Conservation (phyloP, 2,113 vertebrate genomes). For the Brachypteracias leptosomus region DNA sequence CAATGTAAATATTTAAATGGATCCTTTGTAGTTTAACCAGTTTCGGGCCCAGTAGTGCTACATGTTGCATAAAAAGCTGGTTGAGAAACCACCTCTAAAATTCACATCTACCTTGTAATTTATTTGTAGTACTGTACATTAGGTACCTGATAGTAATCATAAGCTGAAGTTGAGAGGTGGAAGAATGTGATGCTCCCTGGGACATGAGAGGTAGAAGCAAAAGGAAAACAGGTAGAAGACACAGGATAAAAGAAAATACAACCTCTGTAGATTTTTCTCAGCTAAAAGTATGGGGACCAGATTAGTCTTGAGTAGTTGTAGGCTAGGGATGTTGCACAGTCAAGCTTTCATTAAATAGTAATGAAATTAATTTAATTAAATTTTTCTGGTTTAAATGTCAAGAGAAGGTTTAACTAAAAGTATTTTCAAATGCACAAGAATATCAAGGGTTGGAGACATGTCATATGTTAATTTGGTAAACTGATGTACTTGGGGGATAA, state of each 20-base stretch:
- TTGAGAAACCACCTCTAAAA: background rate
- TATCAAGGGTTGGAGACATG: rapidly evolving
- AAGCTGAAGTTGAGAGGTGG: background rate
- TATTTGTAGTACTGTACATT: background rate
- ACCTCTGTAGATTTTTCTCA: background rate
- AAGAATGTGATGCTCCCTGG: background rate
- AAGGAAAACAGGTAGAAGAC: background rate
- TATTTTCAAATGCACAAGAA: background rate
- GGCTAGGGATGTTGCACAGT: background rate
- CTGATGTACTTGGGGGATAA: background rate
- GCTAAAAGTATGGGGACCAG: background rate
- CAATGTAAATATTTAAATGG: background rate
- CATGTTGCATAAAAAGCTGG: background rate
- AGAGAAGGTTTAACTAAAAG: background rate
- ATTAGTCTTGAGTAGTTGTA: background rate
- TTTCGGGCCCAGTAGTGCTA: background rate
- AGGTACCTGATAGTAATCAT: background rate
- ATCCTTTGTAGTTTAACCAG: background rate
- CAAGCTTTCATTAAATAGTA: background rate
- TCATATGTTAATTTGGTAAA: background rate
- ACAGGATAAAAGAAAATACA: background rate
- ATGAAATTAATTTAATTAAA: too few species aligned
- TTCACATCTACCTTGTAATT: background rate
- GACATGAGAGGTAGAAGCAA: background rate
- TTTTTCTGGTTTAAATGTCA: background rate